phyloP scores from a whole-genome alignment of 1,140 invertebrate species.

The Diploscapter pachys region DNA sequence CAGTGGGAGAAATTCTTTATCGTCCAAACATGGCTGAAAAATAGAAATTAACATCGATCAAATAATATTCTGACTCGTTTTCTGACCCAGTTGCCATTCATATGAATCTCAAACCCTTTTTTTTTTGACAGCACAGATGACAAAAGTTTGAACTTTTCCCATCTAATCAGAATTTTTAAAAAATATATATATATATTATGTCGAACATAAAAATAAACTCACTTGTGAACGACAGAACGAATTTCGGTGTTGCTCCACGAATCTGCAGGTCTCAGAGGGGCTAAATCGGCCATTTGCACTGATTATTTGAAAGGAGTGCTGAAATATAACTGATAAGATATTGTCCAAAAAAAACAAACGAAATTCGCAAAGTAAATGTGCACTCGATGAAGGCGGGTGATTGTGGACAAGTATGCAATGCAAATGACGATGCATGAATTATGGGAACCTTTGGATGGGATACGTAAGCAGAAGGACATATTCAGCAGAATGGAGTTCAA shows the following conservation, averaged over 20 bases:
- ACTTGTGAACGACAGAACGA: constrained; percentile 43
- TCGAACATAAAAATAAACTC: not conserved
- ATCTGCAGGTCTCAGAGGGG: constrained; percentile 41
- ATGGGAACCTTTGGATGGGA: too few species aligned
- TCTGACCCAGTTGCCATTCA: too few species aligned
- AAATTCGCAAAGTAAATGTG: too few species aligned
- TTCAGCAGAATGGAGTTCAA: too few species aligned
- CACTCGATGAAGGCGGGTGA: too few species aligned
- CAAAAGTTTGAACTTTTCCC: not conserved
- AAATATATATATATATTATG: not conserved
- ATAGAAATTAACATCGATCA: not conserved
- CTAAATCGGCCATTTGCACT: constrained; percentile 25
- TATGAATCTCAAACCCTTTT: not conserved
- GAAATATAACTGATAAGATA: too few species aligned
- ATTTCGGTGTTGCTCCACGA: constrained; percentile 52
- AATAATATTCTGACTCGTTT: too few species aligned
- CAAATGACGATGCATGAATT: too few species aligned
- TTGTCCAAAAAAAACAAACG: too few species aligned
- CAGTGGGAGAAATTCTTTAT: constrained; percentile 56
- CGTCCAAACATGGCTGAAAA: constrained; percentile 48
- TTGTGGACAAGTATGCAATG: too few species aligned
- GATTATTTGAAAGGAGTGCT: too few species aligned
- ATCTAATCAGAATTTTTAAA: not conserved
- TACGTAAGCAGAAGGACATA: too few species aligned
- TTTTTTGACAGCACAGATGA: not conserved